phyloP scores from a whole-genome alignment of 37 sponge, comb jelly and placozoan species.

The Haliclona indistincta region DNA sequence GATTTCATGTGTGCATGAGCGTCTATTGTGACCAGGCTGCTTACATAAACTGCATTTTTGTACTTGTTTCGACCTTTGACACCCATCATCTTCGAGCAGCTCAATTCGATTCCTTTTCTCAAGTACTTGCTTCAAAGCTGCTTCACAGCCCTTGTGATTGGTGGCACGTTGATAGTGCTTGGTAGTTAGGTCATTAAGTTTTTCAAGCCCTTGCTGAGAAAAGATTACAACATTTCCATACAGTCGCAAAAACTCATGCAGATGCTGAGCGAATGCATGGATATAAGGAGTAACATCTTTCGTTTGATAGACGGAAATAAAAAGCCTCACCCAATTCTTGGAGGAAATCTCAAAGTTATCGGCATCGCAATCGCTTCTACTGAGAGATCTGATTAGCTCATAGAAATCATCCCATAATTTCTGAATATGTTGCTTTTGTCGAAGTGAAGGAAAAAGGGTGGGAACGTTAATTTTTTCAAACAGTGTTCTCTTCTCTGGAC shows the following conservation, averaged over 20 bases:
- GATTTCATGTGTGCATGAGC: background rate
- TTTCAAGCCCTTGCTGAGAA: slow-evolving; percentile 34
- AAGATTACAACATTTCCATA: background rate
- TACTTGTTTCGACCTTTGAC: background rate
- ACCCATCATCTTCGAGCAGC: background rate
- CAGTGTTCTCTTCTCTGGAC: slow-evolving; percentile 24
- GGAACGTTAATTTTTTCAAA: slow-evolving; percentile 6
- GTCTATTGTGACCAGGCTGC: slow-evolving; percentile 3
- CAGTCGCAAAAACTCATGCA: background rate
- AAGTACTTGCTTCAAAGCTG: slow-evolving; percentile 18
- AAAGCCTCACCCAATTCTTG: background rate
- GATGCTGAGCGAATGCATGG: slow-evolving; percentile 1
- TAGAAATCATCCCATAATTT: slow-evolving; percentile 1
- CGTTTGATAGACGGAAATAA: background rate
- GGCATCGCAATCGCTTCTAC: background rate
- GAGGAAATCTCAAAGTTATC: background rate
- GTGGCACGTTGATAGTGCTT: slow-evolving; percentile 19
- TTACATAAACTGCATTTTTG: background rate
- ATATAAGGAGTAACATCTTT: background rate
- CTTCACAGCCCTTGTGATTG: background rate
- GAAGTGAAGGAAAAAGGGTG: slow-evolving; percentile 9
- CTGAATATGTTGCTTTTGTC: background rate
- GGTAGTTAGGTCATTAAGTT: slow-evolving; percentile 11
- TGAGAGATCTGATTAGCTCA: background rate
- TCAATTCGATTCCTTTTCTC: slow-evolving; percentile 25